phyloP scores from a whole-genome alignment of 2,888 invertebrate species.

The Drosophila picticornis region DNA sequence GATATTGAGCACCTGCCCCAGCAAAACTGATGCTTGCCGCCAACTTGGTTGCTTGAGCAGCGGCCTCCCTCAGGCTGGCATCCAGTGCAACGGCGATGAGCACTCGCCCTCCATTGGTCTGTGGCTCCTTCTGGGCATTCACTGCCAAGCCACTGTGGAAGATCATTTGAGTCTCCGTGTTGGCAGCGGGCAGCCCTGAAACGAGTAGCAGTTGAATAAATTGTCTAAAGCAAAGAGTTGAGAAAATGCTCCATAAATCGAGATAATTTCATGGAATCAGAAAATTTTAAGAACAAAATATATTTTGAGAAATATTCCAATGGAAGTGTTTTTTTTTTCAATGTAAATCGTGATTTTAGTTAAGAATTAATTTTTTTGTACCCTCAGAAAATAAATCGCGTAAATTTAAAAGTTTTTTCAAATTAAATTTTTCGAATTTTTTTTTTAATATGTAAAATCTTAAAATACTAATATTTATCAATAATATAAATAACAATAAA shows the following conservation, averaged over 20 bases:
- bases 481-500: not conserved
- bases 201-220: not conserved
- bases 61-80: constrained; percentile 89
- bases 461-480: too few relatives aligned
- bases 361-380: too few relatives aligned
- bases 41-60: constrained; percentile 90
- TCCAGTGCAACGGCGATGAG: constrained; percentile 91
- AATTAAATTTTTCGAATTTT: too few relatives aligned
- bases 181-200: constrained; percentile 86
- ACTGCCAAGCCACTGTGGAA: constrained; percentile 95
- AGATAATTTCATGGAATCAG: too few relatives aligned
- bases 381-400: too few relatives aligned
- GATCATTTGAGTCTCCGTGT: constrained; percentile 85
- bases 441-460: not conserved
- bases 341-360: too few relatives aligned
- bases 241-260: too few relatives aligned
- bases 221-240: too few relatives aligned
- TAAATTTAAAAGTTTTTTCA: too few relatives aligned
- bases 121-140: constrained; percentile 87
- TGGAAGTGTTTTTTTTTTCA: too few relatives aligned
- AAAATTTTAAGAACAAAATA: too few relatives aligned
- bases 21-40: constrained; percentile 92
- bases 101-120: constrained; percentile 96
- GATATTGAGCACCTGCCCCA: constrained; percentile 93
- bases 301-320: too few relatives aligned